A percentile compares a stretch with the other conserved stretches of the same genome.
Evolutionary conservation across 2,888 invertebrate genomes (phyloP).

Genomic region (Netelia virgata): DNA sequence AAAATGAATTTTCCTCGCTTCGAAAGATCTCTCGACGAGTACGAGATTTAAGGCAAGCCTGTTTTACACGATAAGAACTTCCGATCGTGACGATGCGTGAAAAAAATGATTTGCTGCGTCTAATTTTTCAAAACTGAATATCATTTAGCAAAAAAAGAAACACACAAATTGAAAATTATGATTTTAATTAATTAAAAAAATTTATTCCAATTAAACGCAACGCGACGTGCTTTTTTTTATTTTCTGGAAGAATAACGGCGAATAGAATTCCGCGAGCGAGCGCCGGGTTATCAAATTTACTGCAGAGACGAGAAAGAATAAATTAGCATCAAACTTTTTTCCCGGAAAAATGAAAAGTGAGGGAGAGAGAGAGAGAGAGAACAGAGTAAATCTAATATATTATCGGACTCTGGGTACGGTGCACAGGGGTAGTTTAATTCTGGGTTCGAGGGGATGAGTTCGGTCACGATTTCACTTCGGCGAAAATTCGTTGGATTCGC

Average conservation of each 20-base stretch:
- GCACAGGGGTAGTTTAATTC: slow-evolving; percentile 50
- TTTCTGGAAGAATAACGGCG: no score
- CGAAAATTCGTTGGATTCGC: slow-evolving; percentile 1
- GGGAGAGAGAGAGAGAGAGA: not conserved
- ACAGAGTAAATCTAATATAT: slow-evolving; percentile 48
- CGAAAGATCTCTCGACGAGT: not conserved
- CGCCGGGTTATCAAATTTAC: not conserved
- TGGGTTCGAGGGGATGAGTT: slow-evolving; percentile 9
- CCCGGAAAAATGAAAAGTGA: not conserved
- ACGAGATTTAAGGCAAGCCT: not conserved
- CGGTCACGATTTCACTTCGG: slow-evolving; percentile 22
- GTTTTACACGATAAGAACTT: not conserved
- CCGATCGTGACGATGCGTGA: not conserved
- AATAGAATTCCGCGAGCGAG: no score
- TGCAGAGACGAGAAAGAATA: slow-evolving; percentile 13
- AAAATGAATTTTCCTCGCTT: slow-evolving; percentile 69
- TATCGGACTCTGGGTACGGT: slow-evolving; percentile 18
- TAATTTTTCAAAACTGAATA: no score
- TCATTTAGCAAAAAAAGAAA: no score
- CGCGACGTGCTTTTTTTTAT: no score
- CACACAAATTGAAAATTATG: no score
- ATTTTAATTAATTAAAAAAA: no score
- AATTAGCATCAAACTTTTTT: slow-evolving; percentile 47
- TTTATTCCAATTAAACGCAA: no score
- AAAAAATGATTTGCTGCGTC: not conserved